phyloP scores from a whole-genome alignment of 2,888 invertebrate genomes.

The Caenorhabditis auriculariae region DNA sequence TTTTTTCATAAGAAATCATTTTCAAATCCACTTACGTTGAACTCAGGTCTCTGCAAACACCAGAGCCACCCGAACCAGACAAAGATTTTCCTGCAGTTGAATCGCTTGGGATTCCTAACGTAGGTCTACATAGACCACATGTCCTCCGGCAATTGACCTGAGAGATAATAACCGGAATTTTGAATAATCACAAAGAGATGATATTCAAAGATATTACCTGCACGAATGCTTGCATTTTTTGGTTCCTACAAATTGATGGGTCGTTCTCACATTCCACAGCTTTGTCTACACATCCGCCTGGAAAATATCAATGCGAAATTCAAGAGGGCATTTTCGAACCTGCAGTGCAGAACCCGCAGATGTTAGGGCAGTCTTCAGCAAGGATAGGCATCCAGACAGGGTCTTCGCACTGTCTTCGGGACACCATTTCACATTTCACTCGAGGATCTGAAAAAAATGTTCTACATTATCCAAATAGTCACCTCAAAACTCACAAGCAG shows the following conservation, averaged over 20 bases:
- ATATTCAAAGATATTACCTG: too few relatives aligned
- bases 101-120: too few relatives aligned
- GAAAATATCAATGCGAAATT: background rate
- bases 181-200: too few relatives aligned
- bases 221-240: conserved; percentile 21
- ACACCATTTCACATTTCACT: conserved; percentile 24
- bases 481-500: too few relatives aligned
- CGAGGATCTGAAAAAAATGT: conserved; percentile 30
- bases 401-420: conserved; percentile 28
- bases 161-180: too few relatives aligned
- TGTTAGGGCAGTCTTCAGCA: conserved; percentile 31
- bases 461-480: too few relatives aligned
- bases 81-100: too few relatives aligned
- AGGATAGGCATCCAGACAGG: conserved; percentile 30
- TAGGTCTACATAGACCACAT: conserved; percentile 25
- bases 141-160: conserved; percentile 24
- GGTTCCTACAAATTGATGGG: conserved; percentile 22
- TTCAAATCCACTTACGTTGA: too few relatives aligned
- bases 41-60: too few relatives aligned
- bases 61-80: too few relatives aligned
- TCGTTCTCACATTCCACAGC: conserved; percentile 21
- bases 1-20: too few relatives aligned
- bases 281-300: conserved; percentile 22
- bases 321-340: too few relatives aligned
- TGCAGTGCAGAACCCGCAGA: conserved; percentile 32